Percentiles rank a stretch among this genome's conserved stretches.
phyloP scores from a whole-genome alignment of 2,113 vertebrate genomes.

The Scomber scombrus region DNA sequence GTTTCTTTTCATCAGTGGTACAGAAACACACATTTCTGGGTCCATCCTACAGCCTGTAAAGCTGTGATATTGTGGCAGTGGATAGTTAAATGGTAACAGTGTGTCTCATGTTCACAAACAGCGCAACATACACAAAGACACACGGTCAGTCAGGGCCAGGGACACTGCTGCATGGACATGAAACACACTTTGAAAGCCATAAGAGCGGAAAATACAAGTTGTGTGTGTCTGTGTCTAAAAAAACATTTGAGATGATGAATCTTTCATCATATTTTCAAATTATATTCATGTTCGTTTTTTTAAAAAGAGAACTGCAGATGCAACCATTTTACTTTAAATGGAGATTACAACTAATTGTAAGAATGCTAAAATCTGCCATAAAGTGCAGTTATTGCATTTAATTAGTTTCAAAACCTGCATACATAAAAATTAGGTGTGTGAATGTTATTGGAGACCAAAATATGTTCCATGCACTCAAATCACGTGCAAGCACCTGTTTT shows the following conservation, averaged over 20 bases:
- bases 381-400: neutral
- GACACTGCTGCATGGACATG: neutral
- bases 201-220: neutral
- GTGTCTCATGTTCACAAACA: neutral
- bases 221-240: neutral
- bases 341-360: too few species aligned
- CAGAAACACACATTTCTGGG: conserved; percentile 29
- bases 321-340: neutral
- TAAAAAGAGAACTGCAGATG: neutral
- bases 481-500: too few species aligned
- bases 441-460: too few species aligned
- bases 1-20: conserved; percentile 36
- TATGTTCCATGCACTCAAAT: too few species aligned
- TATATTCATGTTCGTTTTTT: too few species aligned
- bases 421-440: too few species aligned
- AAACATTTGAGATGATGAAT: neutral
- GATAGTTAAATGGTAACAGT: neutral
- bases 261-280: neutral
- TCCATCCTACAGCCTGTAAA: conserved; percentile 10
- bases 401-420: too few species aligned
- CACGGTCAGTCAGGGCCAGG: neutral
- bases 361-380: neutral
- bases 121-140: neutral
- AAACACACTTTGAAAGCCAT: neutral
- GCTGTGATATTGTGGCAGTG: conserved; percentile 8